Evolutionary conservation across 1,140 invertebrate genomes (phyloP).

Genomic region (Euglossa dilemma): DNA sequence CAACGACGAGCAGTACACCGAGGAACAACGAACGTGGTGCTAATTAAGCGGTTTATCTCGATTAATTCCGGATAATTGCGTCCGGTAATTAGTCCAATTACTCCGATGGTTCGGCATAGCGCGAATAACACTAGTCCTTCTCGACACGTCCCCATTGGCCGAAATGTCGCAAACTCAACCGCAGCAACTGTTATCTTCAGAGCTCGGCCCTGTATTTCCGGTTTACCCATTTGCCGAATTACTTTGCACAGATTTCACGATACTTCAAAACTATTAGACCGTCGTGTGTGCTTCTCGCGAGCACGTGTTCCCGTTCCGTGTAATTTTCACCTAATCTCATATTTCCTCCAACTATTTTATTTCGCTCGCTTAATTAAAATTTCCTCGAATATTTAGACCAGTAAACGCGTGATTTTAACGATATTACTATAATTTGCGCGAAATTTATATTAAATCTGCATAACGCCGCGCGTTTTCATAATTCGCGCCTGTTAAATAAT

Average conservation of each 20-base stretch:
- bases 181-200: constrained; percentile 32
- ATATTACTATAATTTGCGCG: background rate
- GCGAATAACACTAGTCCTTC: constrained; percentile 32
- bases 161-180: constrained; percentile 43
- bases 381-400: too few relatives aligned
- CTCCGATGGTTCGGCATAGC: constrained; percentile 39
- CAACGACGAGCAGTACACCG: constrained; percentile 31
- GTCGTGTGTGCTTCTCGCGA: background rate
- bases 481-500: background rate
- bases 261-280: background rate
- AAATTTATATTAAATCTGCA: too few relatives aligned
- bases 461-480: background rate
- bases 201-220: background rate
- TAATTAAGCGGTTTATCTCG: constrained; percentile 72
- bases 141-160: constrained; percentile 12
- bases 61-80: constrained; percentile 72
- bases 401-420: background rate
- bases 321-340: too few relatives aligned
- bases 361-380: background rate
- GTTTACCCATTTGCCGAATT: background rate
- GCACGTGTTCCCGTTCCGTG: too few relatives aligned
- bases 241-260: background rate
- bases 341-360: background rate
- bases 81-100: constrained; percentile 68
- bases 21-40: constrained; percentile 57